Base-by-base conservation (phyloP, 2,797 vertebrate species). In the Xenopus petersii region DNA sequence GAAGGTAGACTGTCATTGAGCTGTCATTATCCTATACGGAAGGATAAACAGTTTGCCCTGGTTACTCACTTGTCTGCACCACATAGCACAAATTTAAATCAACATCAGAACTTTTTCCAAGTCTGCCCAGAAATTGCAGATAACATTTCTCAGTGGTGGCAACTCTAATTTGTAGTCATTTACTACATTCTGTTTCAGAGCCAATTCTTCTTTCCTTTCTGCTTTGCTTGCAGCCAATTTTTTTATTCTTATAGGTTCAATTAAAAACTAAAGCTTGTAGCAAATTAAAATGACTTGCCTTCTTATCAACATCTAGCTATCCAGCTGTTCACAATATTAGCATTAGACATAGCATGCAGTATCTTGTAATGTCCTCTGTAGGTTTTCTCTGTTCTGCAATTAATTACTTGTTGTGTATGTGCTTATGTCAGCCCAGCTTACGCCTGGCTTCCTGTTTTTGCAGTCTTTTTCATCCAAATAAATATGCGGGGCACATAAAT, bases 291-390 rank as follows among this genome's bases (percentile, higher is more conserved):
- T 81, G 56, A 67, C 54, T 81, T 78, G 42, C 54, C 81, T 68
- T 48, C 6, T 84, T 89, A 80, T 73, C 77, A 81, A 81, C 79
- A 81, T 67, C 77, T 70, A 71, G 63, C 46, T 42, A 82, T 67
- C 81, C 85, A 87, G 80, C 81, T 84, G 75, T 66, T 81, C 70
- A 64, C 55, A 73, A 71, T n/a, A 82, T 81, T 81, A 83, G 74
- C 6, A 11, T 42, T 80, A 81, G 73, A 71, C 75, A 75, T 75
- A 82, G 84, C 82, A 81, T 64, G 67, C 70, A 82, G 59, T 16
- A 81, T 73, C 81, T 30, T 81, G 74, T 49, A 81, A 49, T 79
- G 65, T 48, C 69, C 70, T 83, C 7, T 71, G 72, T 77, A 75
- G 80, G 81, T 81, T 80, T 75, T 16, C 81, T 86, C 74, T 83